Percentiles rank a stretch among this genome's conserved stretches.
phyloP scores from a whole-genome alignment of 1,140 invertebrate species.

The Drosophila cardini region DNA sequence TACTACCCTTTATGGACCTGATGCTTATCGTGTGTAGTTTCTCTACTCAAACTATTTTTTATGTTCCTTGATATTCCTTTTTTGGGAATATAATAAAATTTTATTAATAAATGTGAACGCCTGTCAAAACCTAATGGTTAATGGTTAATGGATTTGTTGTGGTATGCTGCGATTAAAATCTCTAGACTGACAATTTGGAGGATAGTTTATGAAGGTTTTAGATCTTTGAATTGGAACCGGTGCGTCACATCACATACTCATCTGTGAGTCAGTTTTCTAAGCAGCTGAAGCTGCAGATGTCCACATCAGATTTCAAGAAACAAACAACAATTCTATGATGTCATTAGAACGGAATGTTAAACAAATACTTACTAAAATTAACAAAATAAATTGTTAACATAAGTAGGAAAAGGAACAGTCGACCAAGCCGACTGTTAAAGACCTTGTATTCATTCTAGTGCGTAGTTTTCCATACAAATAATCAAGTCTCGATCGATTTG shows the following conservation, averaged over 20 bases:
- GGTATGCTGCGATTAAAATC: constrained; percentile 68
- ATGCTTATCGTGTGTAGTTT: constrained; percentile 61
- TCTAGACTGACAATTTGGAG: constrained; percentile 55
- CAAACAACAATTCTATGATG: background rate
- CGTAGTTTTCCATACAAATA: too few relatives aligned
- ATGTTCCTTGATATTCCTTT: constrained; percentile 43
- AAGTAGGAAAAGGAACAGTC: too few relatives aligned
- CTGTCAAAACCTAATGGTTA: constrained; percentile 76
- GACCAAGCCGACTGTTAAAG: too few relatives aligned
- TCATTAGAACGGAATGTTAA: background rate
- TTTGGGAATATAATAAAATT: constrained; percentile 66
- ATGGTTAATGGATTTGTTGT: constrained; percentile 28
- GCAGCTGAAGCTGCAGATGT: constrained; percentile 31
- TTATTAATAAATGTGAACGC: constrained; percentile 71
- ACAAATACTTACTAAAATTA: too few relatives aligned
- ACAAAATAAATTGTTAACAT: too few relatives aligned
- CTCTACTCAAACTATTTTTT: constrained; percentile 4
- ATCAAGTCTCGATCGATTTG: too few relatives aligned
- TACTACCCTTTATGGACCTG: constrained; percentile 57
- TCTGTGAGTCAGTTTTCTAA: constrained; percentile 7
- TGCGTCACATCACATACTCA: too few relatives aligned
- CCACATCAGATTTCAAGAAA: background rate
- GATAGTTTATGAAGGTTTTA: constrained; percentile 57
- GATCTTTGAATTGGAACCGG: background rate
- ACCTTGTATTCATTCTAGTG: too few relatives aligned